Conservation (phyloP, 2,113 vertebrate species). For the Pteronura brasiliensis region DNA sequence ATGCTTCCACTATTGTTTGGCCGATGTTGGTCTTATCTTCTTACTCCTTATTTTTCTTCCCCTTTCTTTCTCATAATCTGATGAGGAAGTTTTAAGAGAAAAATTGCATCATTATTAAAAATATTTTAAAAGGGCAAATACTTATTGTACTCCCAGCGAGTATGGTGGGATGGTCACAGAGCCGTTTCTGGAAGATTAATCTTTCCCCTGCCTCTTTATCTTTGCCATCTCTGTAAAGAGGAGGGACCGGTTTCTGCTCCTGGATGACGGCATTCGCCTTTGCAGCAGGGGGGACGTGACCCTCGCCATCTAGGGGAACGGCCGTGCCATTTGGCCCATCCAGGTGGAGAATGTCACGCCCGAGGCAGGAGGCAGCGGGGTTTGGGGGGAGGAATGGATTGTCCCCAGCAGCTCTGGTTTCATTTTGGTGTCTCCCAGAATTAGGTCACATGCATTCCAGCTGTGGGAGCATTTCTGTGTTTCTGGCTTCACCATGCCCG, state of each 20-base stretch:
- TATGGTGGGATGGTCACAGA: conserved; percentile 29
- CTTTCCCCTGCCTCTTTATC: conserved; percentile 51
- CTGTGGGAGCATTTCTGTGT: not conserved
- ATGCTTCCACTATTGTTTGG: not conserved
- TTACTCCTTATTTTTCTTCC: not conserved
- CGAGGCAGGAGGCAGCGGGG: not conserved
- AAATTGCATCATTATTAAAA: not conserved
- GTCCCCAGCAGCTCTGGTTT: not conserved
- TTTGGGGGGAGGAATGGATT: not conserved
- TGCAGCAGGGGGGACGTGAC: not conserved
- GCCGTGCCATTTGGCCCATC: not conserved
- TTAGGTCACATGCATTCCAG: not conserved
- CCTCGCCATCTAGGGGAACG: not conserved
- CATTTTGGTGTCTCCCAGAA: not conserved
- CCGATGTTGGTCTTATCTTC: not conserved
- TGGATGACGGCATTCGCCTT: not conserved
- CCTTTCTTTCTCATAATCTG: not conserved
- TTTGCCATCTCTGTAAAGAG: conserved; percentile 31
- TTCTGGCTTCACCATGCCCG: not conserved
- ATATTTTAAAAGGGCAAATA: not conserved
- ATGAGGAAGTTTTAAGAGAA: not conserved
- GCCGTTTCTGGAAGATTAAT: conserved; percentile 40
- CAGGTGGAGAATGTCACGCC: not conserved
- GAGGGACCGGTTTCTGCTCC: not conserved
- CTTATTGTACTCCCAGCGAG: conserved; percentile 26